phyloP scores from a whole-genome alignment of 1,140 invertebrate genomes.

The Lithobius niger region DNA sequence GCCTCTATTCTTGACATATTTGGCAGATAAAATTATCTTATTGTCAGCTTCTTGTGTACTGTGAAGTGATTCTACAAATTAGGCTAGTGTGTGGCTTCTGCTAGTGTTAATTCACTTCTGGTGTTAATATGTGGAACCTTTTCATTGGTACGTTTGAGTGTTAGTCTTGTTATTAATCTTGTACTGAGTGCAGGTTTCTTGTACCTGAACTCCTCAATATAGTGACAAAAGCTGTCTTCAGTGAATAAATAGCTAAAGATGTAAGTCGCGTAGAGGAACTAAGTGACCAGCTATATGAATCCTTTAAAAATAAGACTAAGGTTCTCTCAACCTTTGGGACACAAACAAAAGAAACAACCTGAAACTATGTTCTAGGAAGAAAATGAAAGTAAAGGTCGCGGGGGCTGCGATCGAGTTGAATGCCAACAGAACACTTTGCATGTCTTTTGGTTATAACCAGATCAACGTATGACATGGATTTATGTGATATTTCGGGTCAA shows the following conservation, averaged over 20 bases:
- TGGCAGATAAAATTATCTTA: neutral
- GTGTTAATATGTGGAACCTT: neutral
- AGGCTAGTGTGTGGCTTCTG: no score
- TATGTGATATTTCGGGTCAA: neutral
- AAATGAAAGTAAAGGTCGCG: neutral
- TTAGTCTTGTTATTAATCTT: neutral
- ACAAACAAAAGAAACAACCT: neutral
- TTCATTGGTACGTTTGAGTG: no score
- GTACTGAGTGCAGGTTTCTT: neutral
- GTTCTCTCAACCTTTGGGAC: neutral
- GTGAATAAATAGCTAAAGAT: neutral
- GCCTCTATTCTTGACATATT: neutral
- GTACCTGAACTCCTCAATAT: neutral
- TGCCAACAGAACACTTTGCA: neutral
- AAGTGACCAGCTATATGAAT: neutral
- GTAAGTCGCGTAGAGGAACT: neutral
- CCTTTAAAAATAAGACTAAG: neutral
- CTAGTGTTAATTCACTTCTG: neutral
- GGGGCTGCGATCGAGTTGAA: neutral
- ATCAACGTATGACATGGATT: neutral
- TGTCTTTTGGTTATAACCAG: neutral
- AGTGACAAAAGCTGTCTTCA: neutral
- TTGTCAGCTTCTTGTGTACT: neutral
- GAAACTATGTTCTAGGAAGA: neutral
- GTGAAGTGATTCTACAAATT: neutral